Conservation (phyloP, 92 coral and sea anemone species). For the Zoanthus solanderi region DNA sequence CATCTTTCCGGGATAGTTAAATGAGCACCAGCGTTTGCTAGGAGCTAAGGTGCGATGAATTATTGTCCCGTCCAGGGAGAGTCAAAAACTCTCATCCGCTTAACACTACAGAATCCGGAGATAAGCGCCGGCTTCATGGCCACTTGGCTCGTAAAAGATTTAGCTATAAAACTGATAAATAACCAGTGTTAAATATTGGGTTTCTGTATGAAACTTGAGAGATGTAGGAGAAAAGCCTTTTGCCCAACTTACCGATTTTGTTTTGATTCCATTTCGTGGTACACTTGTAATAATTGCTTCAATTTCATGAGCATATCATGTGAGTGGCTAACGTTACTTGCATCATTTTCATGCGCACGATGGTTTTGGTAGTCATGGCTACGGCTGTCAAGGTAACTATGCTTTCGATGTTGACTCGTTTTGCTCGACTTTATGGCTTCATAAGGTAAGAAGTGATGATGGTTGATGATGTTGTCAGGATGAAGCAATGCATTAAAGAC, state of each 20-base stretch:
- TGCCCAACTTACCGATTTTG: constrained; percentile 19
- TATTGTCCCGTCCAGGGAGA: too few relatives aligned
- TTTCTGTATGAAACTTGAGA: too few relatives aligned
- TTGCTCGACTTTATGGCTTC: constrained; percentile 73
- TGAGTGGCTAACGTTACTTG: constrained; percentile 56
- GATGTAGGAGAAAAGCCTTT: background rate
- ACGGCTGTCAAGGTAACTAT: constrained; percentile 51
- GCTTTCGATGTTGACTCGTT: constrained; percentile 38
- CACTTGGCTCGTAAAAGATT: too few relatives aligned
- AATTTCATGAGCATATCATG: constrained; percentile 69
- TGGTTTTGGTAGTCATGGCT: constrained; percentile 59
- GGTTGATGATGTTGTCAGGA: constrained; percentile 85
- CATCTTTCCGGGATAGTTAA: too few relatives aligned
- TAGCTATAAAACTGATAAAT: too few relatives aligned
- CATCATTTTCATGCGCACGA: constrained; percentile 67
- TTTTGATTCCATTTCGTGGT: constrained; percentile 76
- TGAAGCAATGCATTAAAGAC: constrained; percentile 76
- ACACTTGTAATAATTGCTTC: constrained; percentile 69
- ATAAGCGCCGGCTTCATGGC: too few relatives aligned
- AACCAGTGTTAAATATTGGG: too few relatives aligned
- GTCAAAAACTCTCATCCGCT: too few relatives aligned
- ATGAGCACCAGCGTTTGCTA: too few relatives aligned
- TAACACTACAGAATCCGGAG: too few relatives aligned
- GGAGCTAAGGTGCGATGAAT: too few relatives aligned
- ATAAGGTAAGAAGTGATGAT: constrained; percentile 84